These are phyloP conservation scores for Ceratina japonica DNA, from an alignment of 1,140 invertebrate species.

Conservation along the genomic window DNA sequence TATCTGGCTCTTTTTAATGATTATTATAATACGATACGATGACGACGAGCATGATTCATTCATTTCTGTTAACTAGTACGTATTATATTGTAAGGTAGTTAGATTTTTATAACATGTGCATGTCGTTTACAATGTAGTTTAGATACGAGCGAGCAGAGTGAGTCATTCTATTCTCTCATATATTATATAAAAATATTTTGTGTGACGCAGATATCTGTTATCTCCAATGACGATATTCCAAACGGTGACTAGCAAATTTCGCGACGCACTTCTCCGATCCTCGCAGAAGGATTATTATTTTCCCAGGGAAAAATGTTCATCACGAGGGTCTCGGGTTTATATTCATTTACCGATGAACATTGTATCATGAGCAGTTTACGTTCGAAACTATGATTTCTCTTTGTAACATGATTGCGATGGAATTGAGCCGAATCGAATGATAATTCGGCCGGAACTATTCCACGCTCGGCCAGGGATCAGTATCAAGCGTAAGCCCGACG, in stretches of 20 bases:
- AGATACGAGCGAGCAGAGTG: neutral
- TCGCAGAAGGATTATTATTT: too few relatives aligned
- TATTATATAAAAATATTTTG: neutral
- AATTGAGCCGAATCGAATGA: too few relatives aligned
- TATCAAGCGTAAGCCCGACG: neutral
- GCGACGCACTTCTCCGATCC: neutral
- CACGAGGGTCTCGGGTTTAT: too few relatives aligned
- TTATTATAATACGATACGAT: neutral
- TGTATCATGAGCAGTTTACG: too few relatives aligned
- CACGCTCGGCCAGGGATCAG: neutral
- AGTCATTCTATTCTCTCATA: neutral
- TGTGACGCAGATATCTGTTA: conserved; percentile 1
- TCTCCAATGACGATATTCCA: neutral
- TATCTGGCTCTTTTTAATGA: too few relatives aligned
- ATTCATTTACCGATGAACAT: too few relatives aligned
- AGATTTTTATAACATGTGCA: neutral
- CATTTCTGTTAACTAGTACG: too few relatives aligned
- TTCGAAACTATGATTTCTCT: too few relatives aligned
- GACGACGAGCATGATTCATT: too few relatives aligned
- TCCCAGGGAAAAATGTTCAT: too few relatives aligned
- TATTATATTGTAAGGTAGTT: neutral
- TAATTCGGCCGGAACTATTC: neutral
- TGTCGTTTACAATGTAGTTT: conserved; percentile 3
- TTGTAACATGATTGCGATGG: too few relatives aligned
- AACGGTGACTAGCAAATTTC: neutral